Evolutionary conservation across 2,888 invertebrate genomes (phyloP), one percentile per base, ranked within the genome.

Genomic region (Ormyrus pomaceus): DNA sequence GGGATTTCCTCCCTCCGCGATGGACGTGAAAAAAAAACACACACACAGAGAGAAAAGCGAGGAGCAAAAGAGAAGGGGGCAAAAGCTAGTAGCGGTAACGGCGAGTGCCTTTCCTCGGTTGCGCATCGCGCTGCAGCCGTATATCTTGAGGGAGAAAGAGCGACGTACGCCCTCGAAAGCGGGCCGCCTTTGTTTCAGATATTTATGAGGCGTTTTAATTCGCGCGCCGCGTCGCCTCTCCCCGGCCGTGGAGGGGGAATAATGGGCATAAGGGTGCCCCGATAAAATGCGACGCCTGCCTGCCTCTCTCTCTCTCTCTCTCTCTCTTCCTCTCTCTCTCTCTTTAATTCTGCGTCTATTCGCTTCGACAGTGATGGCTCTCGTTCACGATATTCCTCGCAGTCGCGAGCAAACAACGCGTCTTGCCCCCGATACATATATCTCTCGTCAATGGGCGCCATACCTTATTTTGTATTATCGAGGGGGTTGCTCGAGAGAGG

Each of bases 181-280:
- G 88, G 85, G 82, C 87, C 87, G 90, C 89, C 90, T 91, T 91
- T 91, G 90, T 91, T 90, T 90, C 89, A 88, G 90, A 90, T 90
- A 90, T 90, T 90, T 90, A 90, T 90, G 90, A 90, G 90, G 88
- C 90, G 90, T 89, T 90, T 90, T 90, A 90, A 90, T 90, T 90
- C 89, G 89, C 89, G 89, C 90, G 85, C 88, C 86, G 85, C 88
- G 88, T 88, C 88, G 87, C 86, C 86, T 87, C 4, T 68, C 56
- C 56, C 56, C 53, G 9, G 45, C 13, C 19, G 84, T 85, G 84
- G 77, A 81, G 83, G 86, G 86, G 86, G 86, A 84, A 88, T 89
- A 89, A 89, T 88, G 86, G 90, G 87, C 87, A 88, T 87, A 88
- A 88, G 89, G 89, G 88, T 86, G 87, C 86, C 86, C 86, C 87